Evolutionary conservation across 1,140 invertebrate species (phyloP).

Genomic region (Drosophila ohnishii): DNA sequence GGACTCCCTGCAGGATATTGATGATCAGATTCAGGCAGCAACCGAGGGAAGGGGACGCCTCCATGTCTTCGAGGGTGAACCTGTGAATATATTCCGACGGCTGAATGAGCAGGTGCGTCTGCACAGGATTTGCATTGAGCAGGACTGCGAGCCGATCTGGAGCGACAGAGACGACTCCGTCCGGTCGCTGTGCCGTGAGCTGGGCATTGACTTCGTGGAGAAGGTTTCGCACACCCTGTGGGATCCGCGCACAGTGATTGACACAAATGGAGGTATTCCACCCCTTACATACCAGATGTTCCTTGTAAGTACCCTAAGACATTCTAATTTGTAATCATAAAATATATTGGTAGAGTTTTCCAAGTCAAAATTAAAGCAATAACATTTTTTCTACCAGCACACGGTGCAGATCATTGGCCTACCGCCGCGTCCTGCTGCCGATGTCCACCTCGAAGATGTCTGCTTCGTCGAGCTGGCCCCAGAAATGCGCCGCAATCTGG

Average conservation of each 20-base stretch:
- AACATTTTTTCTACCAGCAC: constrained; percentile 81
- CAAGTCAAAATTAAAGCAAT: not conserved
- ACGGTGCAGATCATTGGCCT: constrained; percentile 86
- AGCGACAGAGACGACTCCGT: constrained; percentile 86
- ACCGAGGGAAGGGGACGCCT: constrained; percentile 85
- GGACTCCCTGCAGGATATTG: constrained; percentile 88
- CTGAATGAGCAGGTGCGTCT: constrained; percentile 85
- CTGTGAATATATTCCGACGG: constrained; percentile 85
- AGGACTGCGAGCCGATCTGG: constrained; percentile 90
- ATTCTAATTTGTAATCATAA: not conserved
- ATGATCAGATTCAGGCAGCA: constrained; percentile 84
- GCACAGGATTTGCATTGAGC: constrained; percentile 86
- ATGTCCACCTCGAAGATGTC: constrained; percentile 84
- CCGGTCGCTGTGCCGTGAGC: constrained; percentile 85
- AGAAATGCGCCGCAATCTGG: constrained; percentile 83
- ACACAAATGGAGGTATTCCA: constrained; percentile 88
- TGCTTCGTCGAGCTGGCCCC: constrained; percentile 84
- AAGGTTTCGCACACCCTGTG: constrained; percentile 89
- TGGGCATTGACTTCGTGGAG: constrained; percentile 85
- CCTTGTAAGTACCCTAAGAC: constrained; percentile 83
- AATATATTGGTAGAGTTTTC: not conserved
- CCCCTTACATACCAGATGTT: constrained; percentile 90
- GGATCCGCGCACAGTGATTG: constrained; percentile 87
- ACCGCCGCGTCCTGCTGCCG: constrained; percentile 85
- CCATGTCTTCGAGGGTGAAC: constrained; percentile 87